phyloP scores from a whole-genome alignment of 2,888 invertebrate species.

The Trichopoda pennipes region DNA sequence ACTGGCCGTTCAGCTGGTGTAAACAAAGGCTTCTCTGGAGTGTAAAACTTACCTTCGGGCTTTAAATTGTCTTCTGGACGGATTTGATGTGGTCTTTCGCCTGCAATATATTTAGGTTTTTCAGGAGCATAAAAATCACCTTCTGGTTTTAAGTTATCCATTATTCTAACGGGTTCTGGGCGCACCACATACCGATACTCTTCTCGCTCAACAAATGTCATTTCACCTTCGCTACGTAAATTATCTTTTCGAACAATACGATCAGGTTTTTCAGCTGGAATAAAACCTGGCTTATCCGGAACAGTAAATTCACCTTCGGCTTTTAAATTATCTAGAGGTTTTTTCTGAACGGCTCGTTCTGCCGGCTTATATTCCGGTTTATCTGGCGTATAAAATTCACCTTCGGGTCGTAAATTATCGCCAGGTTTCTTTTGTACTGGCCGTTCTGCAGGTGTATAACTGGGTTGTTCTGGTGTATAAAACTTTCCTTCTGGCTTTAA shows the following conservation, averaged over 20 bases:
- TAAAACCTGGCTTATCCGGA: conserved; percentile 80
- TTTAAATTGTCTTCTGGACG: conserved; percentile 82
- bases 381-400: conserved; percentile 81
- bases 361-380: conserved; percentile 68
- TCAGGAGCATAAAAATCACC: conserved; percentile 82
- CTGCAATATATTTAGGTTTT: conserved; percentile 80
- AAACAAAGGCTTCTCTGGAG: conserved; percentile 80
- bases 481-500: conserved; percentile 80
- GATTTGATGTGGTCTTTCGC: conserved; percentile 80
- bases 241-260: conserved; percentile 82
- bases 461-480: conserved; percentile 80
- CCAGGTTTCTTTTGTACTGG: conserved; percentile 81
- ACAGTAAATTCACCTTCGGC: conserved; percentile 81
- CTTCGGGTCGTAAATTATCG: conserved; percentile 80
- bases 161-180: conserved; percentile 81
- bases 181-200: conserved; percentile 80
- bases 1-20: conserved; percentile 81
- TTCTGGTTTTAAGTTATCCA: conserved; percentile 83
- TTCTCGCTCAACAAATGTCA: conserved; percentile 70
- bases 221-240: conserved; percentile 83
- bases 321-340: conserved; percentile 84
- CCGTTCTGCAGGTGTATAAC: conserved; percentile 77
- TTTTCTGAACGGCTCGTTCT: conserved; percentile 79
- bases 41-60: conserved; percentile 83
- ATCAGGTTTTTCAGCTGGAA: conserved; percentile 81